A percentile compares a stretch with the other conserved stretches of the same genome.
These are phyloP conservation scores for Ibidorhyncha struthersii DNA, from an alignment of 2,113 vertebrate genomes.

Conservation along the genomic window DNA sequence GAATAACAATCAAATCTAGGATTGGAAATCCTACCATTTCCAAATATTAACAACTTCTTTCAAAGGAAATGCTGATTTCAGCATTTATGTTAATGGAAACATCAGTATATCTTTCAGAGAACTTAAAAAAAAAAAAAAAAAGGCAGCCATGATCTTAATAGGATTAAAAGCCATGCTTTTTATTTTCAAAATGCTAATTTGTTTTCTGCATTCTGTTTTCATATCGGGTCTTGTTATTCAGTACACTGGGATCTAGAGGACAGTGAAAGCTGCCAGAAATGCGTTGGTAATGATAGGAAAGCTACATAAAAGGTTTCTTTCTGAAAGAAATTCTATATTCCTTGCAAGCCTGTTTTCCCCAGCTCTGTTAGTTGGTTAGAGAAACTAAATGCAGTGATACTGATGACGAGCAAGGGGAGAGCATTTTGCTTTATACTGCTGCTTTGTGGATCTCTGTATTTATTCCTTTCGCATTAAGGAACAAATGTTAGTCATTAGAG, in stretches of 20 bases:
- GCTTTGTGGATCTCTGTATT: background rate
- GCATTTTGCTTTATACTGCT: background rate
- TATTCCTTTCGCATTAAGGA: conserved; percentile 12
- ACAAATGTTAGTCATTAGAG: conserved; percentile 49
- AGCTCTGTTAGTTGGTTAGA: background rate
- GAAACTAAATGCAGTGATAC: background rate
- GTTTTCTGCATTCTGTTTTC: conserved; percentile 76
- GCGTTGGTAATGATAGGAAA: conserved; percentile 46
- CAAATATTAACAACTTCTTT: conserved; percentile 85
- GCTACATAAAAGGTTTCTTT: conserved; percentile 59
- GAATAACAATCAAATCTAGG: conserved; percentile 81
- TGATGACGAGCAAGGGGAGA: background rate
- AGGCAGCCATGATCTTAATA: conserved; percentile 77
- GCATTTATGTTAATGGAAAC: conserved; percentile 81
- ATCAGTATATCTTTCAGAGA: conserved; percentile 80
- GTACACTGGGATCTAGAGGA: conserved; percentile 41
- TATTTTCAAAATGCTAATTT: conserved; percentile 84
- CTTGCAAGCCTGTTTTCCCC: background rate
- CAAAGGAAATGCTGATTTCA: conserved; percentile 84
- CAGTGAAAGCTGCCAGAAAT: conserved; percentile 58
- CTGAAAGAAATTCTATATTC: conserved; percentile 8
- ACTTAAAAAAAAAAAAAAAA: conserved; percentile 64
- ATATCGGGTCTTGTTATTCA: conserved; percentile 61
- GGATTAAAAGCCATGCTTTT: conserved; percentile 81
- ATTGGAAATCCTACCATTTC: conserved; percentile 79